Conservation (phyloP, 2,797 vertebrate genomes). For the Huso huso region DNA sequence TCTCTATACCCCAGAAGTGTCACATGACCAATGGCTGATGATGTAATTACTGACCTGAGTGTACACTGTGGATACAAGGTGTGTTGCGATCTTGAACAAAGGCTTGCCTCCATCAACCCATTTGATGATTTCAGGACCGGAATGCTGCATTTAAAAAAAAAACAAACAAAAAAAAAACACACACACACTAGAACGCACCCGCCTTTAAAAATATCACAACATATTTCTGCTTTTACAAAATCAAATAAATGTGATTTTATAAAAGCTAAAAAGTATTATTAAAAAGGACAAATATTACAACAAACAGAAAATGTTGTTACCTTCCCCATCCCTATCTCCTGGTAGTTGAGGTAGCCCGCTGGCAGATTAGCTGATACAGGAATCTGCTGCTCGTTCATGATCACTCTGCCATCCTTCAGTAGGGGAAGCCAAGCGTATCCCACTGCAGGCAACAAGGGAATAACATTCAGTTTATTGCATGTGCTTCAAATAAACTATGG, state of each 20-base stretch:
- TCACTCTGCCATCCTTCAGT: constrained; percentile 83
- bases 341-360: constrained; percentile 75
- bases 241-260: too few species aligned
- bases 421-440: constrained; percentile 90
- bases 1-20: too few species aligned
- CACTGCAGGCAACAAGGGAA: constrained; percentile 52
- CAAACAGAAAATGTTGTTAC: constrained; percentile 43
- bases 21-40: too few species aligned
- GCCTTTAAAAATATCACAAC: too few species aligned
- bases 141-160: constrained; percentile 61
- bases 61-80: constrained; percentile 92
- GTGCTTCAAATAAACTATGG: not conserved
- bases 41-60: constrained; percentile 67
- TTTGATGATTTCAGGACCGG: constrained; percentile 76
- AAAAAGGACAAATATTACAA: too few species aligned
- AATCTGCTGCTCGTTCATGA: constrained; percentile 78
- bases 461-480: not conserved
- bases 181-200: not conserved
- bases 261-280: too few species aligned
- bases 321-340: constrained; percentile 71
- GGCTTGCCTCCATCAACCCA: constrained; percentile 94
- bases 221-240: too few species aligned
- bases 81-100: constrained; percentile 81
- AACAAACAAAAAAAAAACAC: not conserved
- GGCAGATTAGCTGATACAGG: constrained; percentile 79